A percentile compares a stretch with the other conserved stretches of the same genome.
phyloP scores from a whole-genome alignment of 2,797 vertebrate species.

The Tapirus indicus region DNA sequence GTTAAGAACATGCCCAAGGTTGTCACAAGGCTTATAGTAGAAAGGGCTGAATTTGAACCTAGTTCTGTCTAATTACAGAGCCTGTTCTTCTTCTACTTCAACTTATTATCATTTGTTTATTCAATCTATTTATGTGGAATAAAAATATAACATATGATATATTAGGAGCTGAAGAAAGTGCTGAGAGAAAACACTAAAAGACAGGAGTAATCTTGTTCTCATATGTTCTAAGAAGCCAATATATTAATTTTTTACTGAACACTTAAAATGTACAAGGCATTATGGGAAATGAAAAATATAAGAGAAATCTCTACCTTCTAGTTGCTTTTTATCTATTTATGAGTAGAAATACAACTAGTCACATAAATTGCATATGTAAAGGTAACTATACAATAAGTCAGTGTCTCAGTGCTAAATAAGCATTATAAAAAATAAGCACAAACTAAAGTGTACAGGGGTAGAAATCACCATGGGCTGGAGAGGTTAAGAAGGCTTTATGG shows the following conservation, averaged over 20 bases:
- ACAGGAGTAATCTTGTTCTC: not conserved
- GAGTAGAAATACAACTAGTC: not conserved
- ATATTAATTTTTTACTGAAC: slow-evolving; percentile 1
- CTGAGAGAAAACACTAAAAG: not conserved
- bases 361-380: not conserved
- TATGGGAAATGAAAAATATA: not conserved
- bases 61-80: not conserved
- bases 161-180: not conserved
- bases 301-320: not conserved
- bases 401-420: not conserved
- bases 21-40: not conserved
- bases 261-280: not conserved
- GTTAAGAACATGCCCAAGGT: not conserved
- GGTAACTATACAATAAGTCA: not conserved
- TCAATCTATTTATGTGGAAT: not conserved
- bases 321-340: not conserved
- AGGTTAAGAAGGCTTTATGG: not conserved
- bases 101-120: not conserved
- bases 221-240: not conserved
- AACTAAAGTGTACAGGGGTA: not conserved
- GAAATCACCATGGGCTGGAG: not conserved
- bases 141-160: not conserved
- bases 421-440: not conserved
- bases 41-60: not conserved
- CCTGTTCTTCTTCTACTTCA: not conserved